Evolutionary conservation across 2,888 invertebrate species (phyloP), one percentile per base, ranked within the genome.

Genomic region (Conchocele bisecta): DNA sequence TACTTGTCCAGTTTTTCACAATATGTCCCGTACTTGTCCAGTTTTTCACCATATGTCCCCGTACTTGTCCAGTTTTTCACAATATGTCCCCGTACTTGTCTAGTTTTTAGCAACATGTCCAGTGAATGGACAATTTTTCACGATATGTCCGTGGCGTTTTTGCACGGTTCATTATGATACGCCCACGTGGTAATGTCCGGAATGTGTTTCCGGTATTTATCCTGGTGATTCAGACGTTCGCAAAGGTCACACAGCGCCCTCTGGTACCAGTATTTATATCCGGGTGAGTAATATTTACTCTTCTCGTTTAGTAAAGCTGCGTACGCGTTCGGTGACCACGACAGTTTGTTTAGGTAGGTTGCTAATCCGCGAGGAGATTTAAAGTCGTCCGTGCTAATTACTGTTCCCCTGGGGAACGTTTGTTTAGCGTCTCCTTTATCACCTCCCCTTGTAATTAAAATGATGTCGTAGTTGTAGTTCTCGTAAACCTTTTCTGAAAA

Each of bases 401-500:
- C 35, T 0, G 60, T 64, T 3, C 70, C 70, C 15, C 37, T 41
- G 1, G 63, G 59, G 22, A 70, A 59, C 5, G 41, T 17, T 7
- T 22, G 7, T 7, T 28, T 37, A 2, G 51, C 39, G 22, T 75
- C 64, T 1, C 29, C 59, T 15, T 33, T 51, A 4, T 26, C 31
- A 7, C 75, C 75, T 20, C 75, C 75, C 5, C 67, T 28, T 0
- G 64, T 60, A n/a, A 75, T 42, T 0, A 56, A 26, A 24, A 75
- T 51, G 33, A 56, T 59, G 29, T 75, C 75, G 35, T 63, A 71
- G 22, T 70, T 70, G 35, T 35, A 75, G 26, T 75, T 75, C 22
- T 75, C 67, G 26, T 50, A 71, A 6, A 75, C 17, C 41, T 75
- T 75, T 37, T 75, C 70, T 2, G 75, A 56, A 46, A 75, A 64